Evolutionary conservation across 1,140 invertebrate genomes (phyloP), one percentile per base, ranked within the genome.

Genomic region (Dolichoris vasculosae): DNA sequence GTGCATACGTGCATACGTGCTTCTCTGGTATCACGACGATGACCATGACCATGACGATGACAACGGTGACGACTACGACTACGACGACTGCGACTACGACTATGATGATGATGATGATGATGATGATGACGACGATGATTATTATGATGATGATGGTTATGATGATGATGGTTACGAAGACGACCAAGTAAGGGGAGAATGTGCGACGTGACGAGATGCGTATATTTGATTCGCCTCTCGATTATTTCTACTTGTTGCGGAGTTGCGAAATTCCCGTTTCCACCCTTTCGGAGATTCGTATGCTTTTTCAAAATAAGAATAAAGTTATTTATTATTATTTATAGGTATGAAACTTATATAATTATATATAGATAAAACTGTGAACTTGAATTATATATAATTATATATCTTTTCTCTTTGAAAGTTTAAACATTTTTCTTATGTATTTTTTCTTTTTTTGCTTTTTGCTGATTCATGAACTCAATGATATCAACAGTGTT

Each of bases 401-500:
- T 73, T 43, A 73, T 73, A 8, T 73, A 73, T 26, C 26, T 43
- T 43, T 73, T 73, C 67, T 71, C 20, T 67, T 67, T 13, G 35
- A 40, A 73, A 20, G 8, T 40, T 73, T 55, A 82, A 35, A 73
- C 32, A 38, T 6, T 48, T 69, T 59, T 69, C 30, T 71, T 15
- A 48, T 32, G 13, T 40, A 26, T 59, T 46, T 85, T 81, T 85
- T 46, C 30, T 79, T 48, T 77, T 51, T 63, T 82, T 63, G 40
- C 23, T 40, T 79, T 75, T 82, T 86, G 79, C 84, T 82, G 84
- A 82, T 86, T 86, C 84, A 80, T 82, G 76, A 81, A 48, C 79
- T 77, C 43, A 84, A 63, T 43, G 43, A 78, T 9, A 46, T 51
- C 82, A n/a, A 64, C 59, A 51, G 17, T 63, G 23, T 77, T 59